Evolutionary conservation across 2,113 vertebrate genomes (phyloP).

Genomic region (Platysteira castanea): DNA sequence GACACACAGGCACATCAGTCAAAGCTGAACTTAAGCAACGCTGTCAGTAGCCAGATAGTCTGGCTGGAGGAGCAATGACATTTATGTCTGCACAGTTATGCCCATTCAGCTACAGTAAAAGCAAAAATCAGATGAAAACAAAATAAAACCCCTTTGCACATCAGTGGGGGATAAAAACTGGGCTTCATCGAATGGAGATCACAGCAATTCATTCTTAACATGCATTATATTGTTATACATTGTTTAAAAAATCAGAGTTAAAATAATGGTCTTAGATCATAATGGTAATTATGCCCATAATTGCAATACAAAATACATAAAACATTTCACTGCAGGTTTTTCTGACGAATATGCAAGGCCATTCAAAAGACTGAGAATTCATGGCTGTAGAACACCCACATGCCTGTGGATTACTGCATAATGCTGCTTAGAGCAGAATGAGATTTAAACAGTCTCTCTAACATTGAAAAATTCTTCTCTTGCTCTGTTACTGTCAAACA

Average conservation of each 20-base stretch:
- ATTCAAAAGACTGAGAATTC: background rate
- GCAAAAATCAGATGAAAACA: background rate
- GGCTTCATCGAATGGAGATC: background rate
- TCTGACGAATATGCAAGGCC: background rate
- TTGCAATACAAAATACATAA: background rate
- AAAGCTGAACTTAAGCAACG: background rate
- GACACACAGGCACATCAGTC: background rate
- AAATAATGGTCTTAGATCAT: background rate
- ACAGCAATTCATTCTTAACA: background rate
- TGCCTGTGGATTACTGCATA: background rate
- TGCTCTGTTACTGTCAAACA: slow-evolving; percentile 6
- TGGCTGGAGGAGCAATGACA: background rate
- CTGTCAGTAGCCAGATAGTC: background rate
- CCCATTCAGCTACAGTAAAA: background rate
- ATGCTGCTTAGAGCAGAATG: background rate
- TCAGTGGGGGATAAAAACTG: background rate
- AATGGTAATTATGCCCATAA: background rate
- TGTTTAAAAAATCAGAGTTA: background rate
- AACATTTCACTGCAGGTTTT: background rate
- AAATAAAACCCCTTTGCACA: background rate
- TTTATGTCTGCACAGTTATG: background rate
- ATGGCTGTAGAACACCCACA: background rate
- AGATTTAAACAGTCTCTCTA: background rate
- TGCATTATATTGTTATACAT: background rate
- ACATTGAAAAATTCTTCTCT: background rate